A percentile compares a stretch with the other conserved stretches of the same genome.
These are phyloP conservation scores for Galeruca laticollis DNA, from an alignment of 2,888 invertebrate genomes.

Conservation along the genomic window DNA sequence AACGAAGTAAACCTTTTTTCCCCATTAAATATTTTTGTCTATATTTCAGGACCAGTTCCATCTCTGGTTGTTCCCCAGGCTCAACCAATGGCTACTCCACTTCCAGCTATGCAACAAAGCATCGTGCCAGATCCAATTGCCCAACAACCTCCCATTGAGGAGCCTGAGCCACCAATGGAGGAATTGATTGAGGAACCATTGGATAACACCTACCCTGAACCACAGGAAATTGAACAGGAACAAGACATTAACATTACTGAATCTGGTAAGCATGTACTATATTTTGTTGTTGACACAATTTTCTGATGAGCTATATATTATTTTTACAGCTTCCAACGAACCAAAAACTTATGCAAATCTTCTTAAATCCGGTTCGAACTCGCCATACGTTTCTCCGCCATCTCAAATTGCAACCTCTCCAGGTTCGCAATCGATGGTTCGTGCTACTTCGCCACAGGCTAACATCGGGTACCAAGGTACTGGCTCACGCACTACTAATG, in stretches of 20 bases:
- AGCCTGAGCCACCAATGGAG: conserved; percentile 51
- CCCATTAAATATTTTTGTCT: background rate
- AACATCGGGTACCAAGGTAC: conserved; percentile 20
- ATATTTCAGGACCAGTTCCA: conserved; percentile 46
- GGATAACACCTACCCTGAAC: conserved; percentile 54
- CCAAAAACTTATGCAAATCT: conserved; percentile 91
- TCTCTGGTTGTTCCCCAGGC: conserved; percentile 49
- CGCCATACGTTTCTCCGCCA: conserved; percentile 44
- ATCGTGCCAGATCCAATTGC: conserved; percentile 52
- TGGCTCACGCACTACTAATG: conserved; percentile 32
- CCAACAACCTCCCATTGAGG: conserved; percentile 54
- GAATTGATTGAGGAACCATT: conserved; percentile 55
- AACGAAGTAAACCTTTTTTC: no score
- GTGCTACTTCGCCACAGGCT: conserved; percentile 21
- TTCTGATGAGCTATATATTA: background rate
- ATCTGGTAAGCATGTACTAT: conserved; percentile 39
- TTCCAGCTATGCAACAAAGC: conserved; percentile 54
- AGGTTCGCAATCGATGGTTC: conserved; percentile 11
- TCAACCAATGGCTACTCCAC: conserved; percentile 47
- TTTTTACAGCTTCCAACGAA: conserved; percentile 69
- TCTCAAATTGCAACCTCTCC: conserved; percentile 23
- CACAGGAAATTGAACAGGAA: conserved; percentile 54
- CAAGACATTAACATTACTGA: conserved; percentile 48
- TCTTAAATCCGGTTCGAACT: conserved; percentile 71
- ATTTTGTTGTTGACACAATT: no score